phyloP scores from a whole-genome alignment of 23 tunicate genomes.

The Ascidia mentula region DNA sequence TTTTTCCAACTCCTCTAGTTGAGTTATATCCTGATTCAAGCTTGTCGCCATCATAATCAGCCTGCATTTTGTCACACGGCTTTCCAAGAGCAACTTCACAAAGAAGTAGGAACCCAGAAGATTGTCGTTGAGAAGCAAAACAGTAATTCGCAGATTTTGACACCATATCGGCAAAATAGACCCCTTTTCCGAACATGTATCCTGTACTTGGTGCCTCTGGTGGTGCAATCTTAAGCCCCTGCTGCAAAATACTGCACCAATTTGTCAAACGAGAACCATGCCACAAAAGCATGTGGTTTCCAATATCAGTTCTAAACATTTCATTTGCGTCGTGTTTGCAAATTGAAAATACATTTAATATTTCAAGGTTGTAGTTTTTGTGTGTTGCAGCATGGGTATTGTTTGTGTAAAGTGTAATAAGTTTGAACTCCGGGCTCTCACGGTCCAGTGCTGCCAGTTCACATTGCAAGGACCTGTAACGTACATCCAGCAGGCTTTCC shows the following conservation, averaged over 20 bases:
- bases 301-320: slow-evolving; percentile 40
- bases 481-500: slow-evolving; percentile 30
- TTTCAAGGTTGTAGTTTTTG: slow-evolving; percentile 33
- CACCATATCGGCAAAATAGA: slow-evolving; percentile 84
- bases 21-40: slow-evolving; percentile 61
- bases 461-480: slow-evolving; percentile 59
- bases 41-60: slow-evolving; percentile 61
- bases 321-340: slow-evolving; percentile 24
- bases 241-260: slow-evolving; percentile 75
- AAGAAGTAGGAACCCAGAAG: slow-evolving; percentile 61
- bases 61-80: slow-evolving; percentile 33
- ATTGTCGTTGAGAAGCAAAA: slow-evolving; percentile 43
- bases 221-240: slow-evolving; percentile 75
- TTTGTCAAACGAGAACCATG: slow-evolving; percentile 83
- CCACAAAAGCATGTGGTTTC: slow-evolving; percentile 65
- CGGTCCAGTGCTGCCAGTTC: slow-evolving; percentile 33
- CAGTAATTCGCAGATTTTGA: slow-evolving; percentile 90
- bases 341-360: slow-evolving; percentile 48
- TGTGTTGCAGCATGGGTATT: slow-evolving; percentile 82
- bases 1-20: slow-evolving; percentile 65
- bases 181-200: slow-evolving; percentile 87
- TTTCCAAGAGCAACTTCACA: slow-evolving; percentile 88
- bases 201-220: slow-evolving; percentile 83
- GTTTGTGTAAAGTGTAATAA: slow-evolving; percentile 34
- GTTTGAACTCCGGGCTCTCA: slow-evolving; percentile 21